phyloP scores from a whole-genome alignment of 2,888 invertebrate species.

The Thymelicus acteon region DNA sequence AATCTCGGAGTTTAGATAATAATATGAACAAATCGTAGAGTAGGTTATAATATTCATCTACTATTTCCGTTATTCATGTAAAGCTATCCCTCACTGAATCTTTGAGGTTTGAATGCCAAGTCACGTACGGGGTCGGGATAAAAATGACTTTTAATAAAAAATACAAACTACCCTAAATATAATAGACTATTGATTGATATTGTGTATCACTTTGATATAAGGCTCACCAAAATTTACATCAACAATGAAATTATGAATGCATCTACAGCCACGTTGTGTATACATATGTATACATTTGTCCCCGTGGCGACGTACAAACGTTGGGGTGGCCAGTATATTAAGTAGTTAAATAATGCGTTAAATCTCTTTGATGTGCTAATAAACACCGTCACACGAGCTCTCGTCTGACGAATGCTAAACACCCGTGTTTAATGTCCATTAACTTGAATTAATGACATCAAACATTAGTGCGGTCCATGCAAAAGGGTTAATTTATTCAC shows the following conservation, averaged over 20 bases:
- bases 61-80: constrained; percentile 2
- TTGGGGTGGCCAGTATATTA: too few species aligned
- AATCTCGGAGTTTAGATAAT: too few species aligned
- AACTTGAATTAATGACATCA: background rate
- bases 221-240: too few species aligned
- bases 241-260: too few species aligned
- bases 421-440: constrained; percentile 4
- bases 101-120: constrained; percentile 15
- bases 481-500: background rate
- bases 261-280: too few species aligned
- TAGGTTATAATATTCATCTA: background rate
- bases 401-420: constrained; percentile 5
- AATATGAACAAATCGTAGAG: background rate
- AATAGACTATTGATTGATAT: background rate
- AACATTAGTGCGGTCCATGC: background rate
- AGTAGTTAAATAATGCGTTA: background rate
- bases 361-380: constrained; percentile 1
- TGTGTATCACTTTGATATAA: background rate
- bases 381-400: background rate
- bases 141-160: constrained; percentile 10
- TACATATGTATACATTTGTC: too few species aligned
- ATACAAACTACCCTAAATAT: background rate
- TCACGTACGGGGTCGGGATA: constrained; percentile 22
- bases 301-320: too few species aligned
- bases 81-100: constrained; percentile 1